These are phyloP conservation scores for Nipponia nippon DNA, from an alignment of 2,113 vertebrate species.

Conservation along the genomic window DNA sequence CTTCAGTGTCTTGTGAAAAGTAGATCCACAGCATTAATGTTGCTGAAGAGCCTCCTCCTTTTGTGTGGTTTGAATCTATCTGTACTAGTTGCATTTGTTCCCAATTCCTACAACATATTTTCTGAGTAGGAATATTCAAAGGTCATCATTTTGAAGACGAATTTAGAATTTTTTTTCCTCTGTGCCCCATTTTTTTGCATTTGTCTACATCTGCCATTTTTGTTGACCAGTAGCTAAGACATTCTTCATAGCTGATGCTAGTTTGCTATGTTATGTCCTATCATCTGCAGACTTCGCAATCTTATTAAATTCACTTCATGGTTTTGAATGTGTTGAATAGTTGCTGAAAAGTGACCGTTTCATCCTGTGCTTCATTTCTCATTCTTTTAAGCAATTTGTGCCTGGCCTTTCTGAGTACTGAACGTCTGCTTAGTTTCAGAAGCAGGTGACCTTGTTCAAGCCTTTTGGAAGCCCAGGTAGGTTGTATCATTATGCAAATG, in stretches of 20 bases:
- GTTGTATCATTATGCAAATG: neutral
- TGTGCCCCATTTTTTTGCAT: neutral
- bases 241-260: neutral
- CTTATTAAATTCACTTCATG: neutral
- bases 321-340: neutral
- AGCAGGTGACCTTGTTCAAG: neutral
- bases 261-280: neutral
- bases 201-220: neutral
- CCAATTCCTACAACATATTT: neutral
- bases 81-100: neutral
- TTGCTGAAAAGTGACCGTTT: neutral
- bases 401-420: neutral
- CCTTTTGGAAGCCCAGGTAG: neutral
- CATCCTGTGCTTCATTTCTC: neutral
- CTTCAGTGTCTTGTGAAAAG: neutral
- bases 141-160: neutral
- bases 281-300: neutral
- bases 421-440: neutral
- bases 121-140: neutral
- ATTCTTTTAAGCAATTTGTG: neutral
- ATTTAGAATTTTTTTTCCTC: neutral
- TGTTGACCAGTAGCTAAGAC: neutral
- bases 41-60: neutral
- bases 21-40: accelerated
- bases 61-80: neutral